Base-by-base conservation (phyloP, 2,888 invertebrate species). In the Lycophotia porphyrea region DNA sequence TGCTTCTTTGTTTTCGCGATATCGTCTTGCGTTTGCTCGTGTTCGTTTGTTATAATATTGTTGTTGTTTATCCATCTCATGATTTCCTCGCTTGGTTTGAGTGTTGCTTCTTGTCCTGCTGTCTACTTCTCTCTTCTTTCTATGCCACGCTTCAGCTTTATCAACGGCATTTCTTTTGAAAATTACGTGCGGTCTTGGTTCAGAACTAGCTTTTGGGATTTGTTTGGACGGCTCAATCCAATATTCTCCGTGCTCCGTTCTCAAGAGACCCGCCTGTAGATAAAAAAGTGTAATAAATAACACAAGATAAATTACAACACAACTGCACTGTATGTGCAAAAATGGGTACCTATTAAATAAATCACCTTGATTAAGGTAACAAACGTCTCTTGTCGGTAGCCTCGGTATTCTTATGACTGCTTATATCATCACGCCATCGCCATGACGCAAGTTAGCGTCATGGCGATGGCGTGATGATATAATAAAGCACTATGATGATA, bases 191-290 rank as follows among this genome's bases (percentile, higher is more conserved):
- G 97, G 97, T 92, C 98, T 97, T 71, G 93, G 93, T 81, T 92
- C 90, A 63, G 89, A 93, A 77, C 83, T 91, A 87, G 93, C 93
- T 80, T 89, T 89, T 71, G 93, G 86, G 82, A 96, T 93, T 92
- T 97, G 96, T 88, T 97, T 97, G 49, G 97, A 97, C 55, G 98
- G 98, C 93, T 98, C 98, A 83, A 98, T 97, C 95, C 97, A 98
- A 93, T 97, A 98, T 92, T 97, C 98, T 80, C 97, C 97, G 81
- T 97, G 95, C 86, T 97, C 97, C 31, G 97, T 97, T 89, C 97
- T 96, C 81, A 98, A 97, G 89, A 97, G 96, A 36, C 98, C 98
- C 87, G 97, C 97, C 98, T 98, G 95, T 85, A 90, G 91, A 80
- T 77, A 84, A 87, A 86, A 86, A 82, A 84, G 73, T 80, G 60